A percentile compares a stretch with the other conserved stretches of the same genome.
phyloP scores from a whole-genome alignment of 1,140 invertebrate species.

The Zaprionus taronus region DNA sequence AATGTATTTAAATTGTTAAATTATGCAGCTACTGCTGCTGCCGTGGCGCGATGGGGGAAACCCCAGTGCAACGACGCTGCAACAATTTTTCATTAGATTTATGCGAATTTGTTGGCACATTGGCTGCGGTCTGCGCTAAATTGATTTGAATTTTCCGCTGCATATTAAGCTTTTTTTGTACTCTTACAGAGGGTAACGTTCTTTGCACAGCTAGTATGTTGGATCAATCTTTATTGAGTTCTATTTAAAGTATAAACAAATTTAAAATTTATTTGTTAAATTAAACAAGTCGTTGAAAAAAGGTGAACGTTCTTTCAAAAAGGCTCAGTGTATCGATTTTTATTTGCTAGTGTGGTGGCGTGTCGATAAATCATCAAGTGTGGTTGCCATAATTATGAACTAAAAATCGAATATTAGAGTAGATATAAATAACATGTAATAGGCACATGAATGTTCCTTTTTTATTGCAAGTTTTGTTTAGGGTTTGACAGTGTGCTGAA shows the following conservation, averaged over 20 bases:
- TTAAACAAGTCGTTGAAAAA: background rate
- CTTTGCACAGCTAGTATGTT: background rate
- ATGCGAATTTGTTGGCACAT: slow-evolving; percentile 42
- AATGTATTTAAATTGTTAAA: slow-evolving; percentile 68
- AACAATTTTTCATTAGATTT: slow-evolving; percentile 57
- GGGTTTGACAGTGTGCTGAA: too few species aligned
- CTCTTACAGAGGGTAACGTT: background rate
- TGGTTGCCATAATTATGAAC: background rate
- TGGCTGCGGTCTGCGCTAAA: slow-evolving; percentile 66
- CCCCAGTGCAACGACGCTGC: slow-evolving; percentile 8
- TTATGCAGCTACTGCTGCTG: slow-evolving; percentile 52
- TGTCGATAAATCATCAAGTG: background rate
- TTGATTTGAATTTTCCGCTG: slow-evolving; percentile 77
- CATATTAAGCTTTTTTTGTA: slow-evolving; percentile 38
- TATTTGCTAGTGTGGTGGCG: background rate
- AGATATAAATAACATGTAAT: too few species aligned
- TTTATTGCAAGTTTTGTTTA: too few species aligned
- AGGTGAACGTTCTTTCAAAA: background rate
- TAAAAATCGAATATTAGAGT: too few species aligned
- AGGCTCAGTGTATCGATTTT: background rate
- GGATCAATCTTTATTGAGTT: too few species aligned
- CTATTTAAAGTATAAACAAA: too few species aligned
- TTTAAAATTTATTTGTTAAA: background rate
- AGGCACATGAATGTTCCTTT: too few species aligned
- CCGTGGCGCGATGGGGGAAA: background rate